Percentiles rank a stretch among this genome's conserved stretches.
Evolutionary conservation across 2,888 invertebrate genomes (phyloP).

Genomic region (Phragmatobia fuliginosa): DNA sequence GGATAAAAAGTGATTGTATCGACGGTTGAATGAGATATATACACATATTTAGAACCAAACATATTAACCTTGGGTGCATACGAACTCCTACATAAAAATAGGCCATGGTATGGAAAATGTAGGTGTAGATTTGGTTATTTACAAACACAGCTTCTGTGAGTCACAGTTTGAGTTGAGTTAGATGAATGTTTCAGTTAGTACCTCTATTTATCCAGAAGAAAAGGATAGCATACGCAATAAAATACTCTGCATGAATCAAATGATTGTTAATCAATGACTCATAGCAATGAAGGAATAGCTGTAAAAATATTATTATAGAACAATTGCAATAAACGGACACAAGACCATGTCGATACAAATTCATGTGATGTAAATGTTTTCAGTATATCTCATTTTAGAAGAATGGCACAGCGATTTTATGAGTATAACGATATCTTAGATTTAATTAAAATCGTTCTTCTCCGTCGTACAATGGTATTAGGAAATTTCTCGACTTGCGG

Average conservation of each 20-base stretch:
- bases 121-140: constrained; percentile 31
- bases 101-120: constrained; percentile 32
- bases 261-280: neutral
- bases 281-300: neutral
- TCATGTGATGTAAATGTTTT: neutral
- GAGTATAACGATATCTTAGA: too few species aligned
- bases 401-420: too few species aligned
- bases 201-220: neutral
- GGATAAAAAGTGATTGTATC: constrained; percentile 56
- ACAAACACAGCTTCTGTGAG: constrained; percentile 14
- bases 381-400: too few species aligned
- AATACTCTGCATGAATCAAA: neutral
- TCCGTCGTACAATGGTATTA: too few species aligned
- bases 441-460: too few species aligned
- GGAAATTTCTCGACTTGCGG: too few species aligned
- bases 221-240: neutral
- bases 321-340: neutral
- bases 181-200: neutral
- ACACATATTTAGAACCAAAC: constrained; percentile 43
- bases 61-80: constrained; percentile 71
- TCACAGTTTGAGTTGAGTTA: constrained; percentile 5
- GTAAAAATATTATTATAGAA: neutral
- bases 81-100: constrained; percentile 66
- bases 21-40: constrained; percentile 53
- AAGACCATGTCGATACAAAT: neutral